Evolutionary conservation across 2,797 vertebrate species (phyloP), one percentile per base, ranked within the genome.

Genomic region (Triplophysa yarkandensis): DNA sequence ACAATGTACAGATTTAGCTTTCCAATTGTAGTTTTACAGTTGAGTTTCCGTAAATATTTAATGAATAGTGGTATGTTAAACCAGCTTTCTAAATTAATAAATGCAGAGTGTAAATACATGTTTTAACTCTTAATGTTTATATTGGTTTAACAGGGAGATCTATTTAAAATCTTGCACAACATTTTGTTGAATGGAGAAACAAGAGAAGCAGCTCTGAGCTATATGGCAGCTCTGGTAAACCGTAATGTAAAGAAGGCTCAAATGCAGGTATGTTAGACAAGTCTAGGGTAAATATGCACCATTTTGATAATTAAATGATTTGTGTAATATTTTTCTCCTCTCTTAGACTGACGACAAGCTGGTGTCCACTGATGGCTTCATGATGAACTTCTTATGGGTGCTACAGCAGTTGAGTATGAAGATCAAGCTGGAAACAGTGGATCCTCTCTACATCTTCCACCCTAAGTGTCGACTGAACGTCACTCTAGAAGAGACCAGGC

Each of bases 321-420:
- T 46, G n/a, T n/a, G 19, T 25, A 14, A 52, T 43, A 34, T 4
- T 14, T 30, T 14, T 50, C 25, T 63, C 30, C 3, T 28, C 52
- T 50, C 52, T 74, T 86, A 99, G 98, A 95, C 98, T 1, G 97
- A 99, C 4, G 98, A 99, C 82, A 94, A 98, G 67, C 88, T 98
- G 86, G 97, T 99, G 63, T 98, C 97, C 2, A 97, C 97, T 7
- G 98, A 99, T 0, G 98, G 97, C 80, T 98, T 98, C 84, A 99
- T 99, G 97, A 93, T 99, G 78, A 99, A 98, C 89, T 98, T 99
- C 86, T 87, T 99, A 68, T 98, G 95, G 95, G 98, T 98, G 71
- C 93, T 99, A 54, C 98, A 99, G 88, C 98, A 99, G 79, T 91
- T 99, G 52, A 99, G 97, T 84, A 98, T 92, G 79, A 99, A 98